A percentile compares a stretch with the other conserved stretches of the same genome.
phyloP scores from a whole-genome alignment of 2,888 invertebrate species.

The Hedya salicella region DNA sequence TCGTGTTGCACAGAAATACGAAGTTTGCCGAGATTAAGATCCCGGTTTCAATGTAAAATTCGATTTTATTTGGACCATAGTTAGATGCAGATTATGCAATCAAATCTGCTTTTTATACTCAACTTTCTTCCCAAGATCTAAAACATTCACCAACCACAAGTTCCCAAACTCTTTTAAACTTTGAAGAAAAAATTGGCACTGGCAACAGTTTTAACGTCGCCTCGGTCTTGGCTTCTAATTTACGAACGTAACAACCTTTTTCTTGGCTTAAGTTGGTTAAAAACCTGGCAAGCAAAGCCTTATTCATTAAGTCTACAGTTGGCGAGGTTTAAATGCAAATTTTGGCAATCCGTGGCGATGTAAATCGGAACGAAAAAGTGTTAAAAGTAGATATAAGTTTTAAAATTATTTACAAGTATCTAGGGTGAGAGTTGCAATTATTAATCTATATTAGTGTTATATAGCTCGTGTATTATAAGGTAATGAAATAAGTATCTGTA shows the following conservation, averaged over 20 bases:
- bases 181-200: conserved; percentile 24
- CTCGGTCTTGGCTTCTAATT: conserved; percentile 5
- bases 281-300: conserved; percentile 18
- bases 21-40: no score
- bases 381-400: no score
- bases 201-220: conserved; percentile 19
- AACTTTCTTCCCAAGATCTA: conserved; percentile 1
- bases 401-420: no score
- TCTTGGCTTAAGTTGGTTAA: conserved; percentile 25
- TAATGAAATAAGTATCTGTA: no score
- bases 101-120: neutral
- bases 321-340: neutral
- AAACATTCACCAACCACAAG: neutral
- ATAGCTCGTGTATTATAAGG: no score
- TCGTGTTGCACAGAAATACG: no score
- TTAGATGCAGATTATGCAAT: no score
- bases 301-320: conserved; percentile 8
- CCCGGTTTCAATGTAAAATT: no score
- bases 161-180: conserved; percentile 4
- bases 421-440: no score
- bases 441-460: no score
- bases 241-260: conserved; percentile 2
- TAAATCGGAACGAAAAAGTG: no score
- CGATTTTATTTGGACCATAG: no score
- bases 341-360: neutral